phyloP scores from a whole-genome alignment of 2,797 vertebrate species.

The Tokudaia tokunoshimensis region DNA sequence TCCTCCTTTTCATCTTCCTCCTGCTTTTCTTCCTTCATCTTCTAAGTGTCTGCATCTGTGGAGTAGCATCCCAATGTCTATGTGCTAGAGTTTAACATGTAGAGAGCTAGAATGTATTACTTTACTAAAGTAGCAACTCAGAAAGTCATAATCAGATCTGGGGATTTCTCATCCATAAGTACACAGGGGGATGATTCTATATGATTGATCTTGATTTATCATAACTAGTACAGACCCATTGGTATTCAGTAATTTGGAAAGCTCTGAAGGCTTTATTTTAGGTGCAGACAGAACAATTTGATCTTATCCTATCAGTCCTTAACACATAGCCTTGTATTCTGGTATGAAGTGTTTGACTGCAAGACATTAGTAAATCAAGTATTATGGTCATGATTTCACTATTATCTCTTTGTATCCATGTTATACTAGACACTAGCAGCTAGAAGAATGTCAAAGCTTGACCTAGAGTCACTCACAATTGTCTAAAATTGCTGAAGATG shows the following conservation, averaged over 20 bases:
- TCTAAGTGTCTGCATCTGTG: background rate
- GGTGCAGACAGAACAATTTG: background rate
- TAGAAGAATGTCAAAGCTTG: background rate
- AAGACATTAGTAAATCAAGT: conserved; percentile 59
- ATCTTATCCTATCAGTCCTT: background rate
- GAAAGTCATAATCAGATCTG: background rate
- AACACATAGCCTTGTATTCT: background rate
- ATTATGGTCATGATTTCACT: conserved; percentile 8
- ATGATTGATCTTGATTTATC: background rate
- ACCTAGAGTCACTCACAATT: background rate
- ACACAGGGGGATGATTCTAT: background rate
- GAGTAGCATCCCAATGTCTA: background rate
- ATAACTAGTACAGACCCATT: background rate
- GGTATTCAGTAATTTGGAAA: background rate
- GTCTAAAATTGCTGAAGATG: background rate
- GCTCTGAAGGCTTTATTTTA: background rate
- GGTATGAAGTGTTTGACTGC: background rate
- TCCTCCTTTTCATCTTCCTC: background rate
- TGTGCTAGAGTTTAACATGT: background rate
- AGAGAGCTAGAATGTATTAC: background rate
- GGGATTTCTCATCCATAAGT: background rate
- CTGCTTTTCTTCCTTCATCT: background rate
- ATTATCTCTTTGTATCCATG: background rate
- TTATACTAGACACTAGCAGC: background rate
- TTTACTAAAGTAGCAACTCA: background rate